Percentiles rank a stretch among this genome's conserved stretches.
Conservation (phyloP, 2,113 vertebrate genomes). For the Xyliphius kryptos region DNA sequence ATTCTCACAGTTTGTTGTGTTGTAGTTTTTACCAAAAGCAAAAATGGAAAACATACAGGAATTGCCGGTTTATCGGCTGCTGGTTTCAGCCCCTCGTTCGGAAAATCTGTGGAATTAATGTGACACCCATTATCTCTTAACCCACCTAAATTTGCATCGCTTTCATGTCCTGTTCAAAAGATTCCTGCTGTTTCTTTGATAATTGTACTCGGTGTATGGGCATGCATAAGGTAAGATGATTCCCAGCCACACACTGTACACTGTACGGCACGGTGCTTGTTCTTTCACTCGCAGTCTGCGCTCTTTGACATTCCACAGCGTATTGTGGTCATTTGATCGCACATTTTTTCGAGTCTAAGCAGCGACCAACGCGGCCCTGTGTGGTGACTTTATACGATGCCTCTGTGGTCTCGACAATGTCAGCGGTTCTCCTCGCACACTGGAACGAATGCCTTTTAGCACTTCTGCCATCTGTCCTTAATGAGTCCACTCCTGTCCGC, state of each 20-base stretch:
- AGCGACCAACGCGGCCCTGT: constrained; percentile 57
- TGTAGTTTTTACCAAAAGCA: constrained; percentile 33
- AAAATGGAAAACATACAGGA: constrained; percentile 9
- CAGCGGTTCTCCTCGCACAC: constrained; percentile 59
- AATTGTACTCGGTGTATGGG: constrained; percentile 11
- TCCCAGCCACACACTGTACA: not conserved
- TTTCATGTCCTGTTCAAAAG: constrained; percentile 44
- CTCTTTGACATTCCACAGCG: too few relatives aligned
- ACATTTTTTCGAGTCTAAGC: not conserved
- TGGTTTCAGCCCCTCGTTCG: constrained; percentile 37
- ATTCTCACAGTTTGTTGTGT: constrained; percentile 28
- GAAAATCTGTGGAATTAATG: constrained; percentile 16
- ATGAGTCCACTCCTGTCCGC: constrained; percentile 89
- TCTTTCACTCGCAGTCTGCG: too few relatives aligned
- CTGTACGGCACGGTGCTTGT: not conserved
- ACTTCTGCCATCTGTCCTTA: constrained; percentile 90
- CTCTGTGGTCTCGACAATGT: constrained; percentile 60
- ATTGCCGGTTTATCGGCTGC: not conserved
- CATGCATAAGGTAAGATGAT: not conserved
- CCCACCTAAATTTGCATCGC: constrained; percentile 39
- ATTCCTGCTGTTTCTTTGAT: constrained; percentile 17
- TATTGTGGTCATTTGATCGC: too few relatives aligned
- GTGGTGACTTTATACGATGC: constrained; percentile 60
- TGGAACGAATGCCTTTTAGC: constrained; percentile 74
- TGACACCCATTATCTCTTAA: constrained; percentile 26